Evolutionary conservation across 2,888 invertebrate genomes (phyloP).

Genomic region (Electrophaes corylata): DNA sequence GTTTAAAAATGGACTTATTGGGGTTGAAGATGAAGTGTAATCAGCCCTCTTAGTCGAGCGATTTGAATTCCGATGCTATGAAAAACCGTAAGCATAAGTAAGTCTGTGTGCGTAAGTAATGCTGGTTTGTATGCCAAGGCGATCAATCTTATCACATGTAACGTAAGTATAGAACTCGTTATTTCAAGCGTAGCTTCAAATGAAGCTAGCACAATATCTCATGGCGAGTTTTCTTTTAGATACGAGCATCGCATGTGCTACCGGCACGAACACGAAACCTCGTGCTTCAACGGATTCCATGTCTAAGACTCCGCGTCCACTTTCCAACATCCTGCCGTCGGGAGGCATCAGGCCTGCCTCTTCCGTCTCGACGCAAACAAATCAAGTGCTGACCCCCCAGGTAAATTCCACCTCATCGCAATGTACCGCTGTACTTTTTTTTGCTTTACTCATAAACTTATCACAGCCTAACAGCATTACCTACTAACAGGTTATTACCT

Average conservation of each 20-base stretch:
- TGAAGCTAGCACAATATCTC: neutral
- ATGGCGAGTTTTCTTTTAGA: slow-evolving; percentile 45
- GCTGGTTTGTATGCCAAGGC: no score
- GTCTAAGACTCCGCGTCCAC: slow-evolving; percentile 73
- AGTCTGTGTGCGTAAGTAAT: no score
- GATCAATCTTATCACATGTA: no score
- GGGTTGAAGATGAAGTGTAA: no score
- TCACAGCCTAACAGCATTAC: slow-evolving; percentile 2
- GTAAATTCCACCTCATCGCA: slow-evolving; percentile 8
- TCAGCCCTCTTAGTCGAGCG: neutral
- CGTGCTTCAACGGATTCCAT: slow-evolving; percentile 69
- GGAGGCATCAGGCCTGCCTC: slow-evolving; percentile 89
- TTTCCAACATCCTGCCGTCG: slow-evolving; percentile 86
- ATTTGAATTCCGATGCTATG: no score
- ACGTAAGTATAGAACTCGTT: neutral
- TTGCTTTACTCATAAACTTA: slow-evolving; percentile 13
- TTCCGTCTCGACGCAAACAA: slow-evolving; percentile 94
- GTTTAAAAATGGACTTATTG: no score
- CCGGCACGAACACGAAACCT: slow-evolving; percentile 64
- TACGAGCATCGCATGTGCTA: slow-evolving; percentile 70
- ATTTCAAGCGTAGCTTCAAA: neutral
- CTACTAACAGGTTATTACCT: slow-evolving; percentile 7
- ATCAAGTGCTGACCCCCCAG: slow-evolving; percentile 71
- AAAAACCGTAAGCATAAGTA: no score
- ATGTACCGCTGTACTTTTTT: slow-evolving; percentile 3